Evolutionary conservation across 2,113 vertebrate species (phyloP).

Genomic region (Myotis brandtii): DNA sequence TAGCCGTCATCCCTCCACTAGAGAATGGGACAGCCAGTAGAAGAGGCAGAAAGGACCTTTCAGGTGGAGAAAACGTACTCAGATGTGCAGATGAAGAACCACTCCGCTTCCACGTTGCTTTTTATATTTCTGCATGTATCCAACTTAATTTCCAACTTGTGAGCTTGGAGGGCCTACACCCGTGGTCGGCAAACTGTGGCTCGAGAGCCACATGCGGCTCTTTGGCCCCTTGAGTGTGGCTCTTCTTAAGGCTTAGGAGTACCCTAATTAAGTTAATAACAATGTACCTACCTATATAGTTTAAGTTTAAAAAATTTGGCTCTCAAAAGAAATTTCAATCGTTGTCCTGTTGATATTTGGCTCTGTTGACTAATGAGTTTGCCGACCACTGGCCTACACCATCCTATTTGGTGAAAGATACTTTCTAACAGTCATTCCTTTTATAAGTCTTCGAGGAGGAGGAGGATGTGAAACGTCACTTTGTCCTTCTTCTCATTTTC

Average conservation of each 20-base stretch:
- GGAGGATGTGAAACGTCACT: not conserved
- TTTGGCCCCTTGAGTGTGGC: no score
- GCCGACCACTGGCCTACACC: no score
- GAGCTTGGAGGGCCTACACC: not conserved
- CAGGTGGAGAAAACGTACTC: not conserved
- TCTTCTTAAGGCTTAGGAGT: no score
- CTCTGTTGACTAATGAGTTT: no score
- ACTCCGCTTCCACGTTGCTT: not conserved
- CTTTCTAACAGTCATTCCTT: not conserved
- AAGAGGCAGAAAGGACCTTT: not conserved
- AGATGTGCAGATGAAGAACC: not conserved
- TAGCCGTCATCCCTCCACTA: not conserved
- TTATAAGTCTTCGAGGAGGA: not conserved
- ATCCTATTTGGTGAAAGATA: not conserved
- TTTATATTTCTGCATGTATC: not conserved
- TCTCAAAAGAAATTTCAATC: no score
- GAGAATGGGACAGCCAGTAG: not conserved
- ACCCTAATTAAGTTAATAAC: no score
- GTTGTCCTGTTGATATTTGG: no score
- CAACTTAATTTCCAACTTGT: not conserved
- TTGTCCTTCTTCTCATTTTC: not conserved
- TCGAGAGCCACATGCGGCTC: no score
- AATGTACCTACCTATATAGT: no score
- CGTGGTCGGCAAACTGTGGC: no score
- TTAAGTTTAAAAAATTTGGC: no score